These are phyloP conservation scores for Scaptomyza polygonia DNA, from an alignment of 2,888 invertebrate species.

Conservation along the genomic window DNA sequence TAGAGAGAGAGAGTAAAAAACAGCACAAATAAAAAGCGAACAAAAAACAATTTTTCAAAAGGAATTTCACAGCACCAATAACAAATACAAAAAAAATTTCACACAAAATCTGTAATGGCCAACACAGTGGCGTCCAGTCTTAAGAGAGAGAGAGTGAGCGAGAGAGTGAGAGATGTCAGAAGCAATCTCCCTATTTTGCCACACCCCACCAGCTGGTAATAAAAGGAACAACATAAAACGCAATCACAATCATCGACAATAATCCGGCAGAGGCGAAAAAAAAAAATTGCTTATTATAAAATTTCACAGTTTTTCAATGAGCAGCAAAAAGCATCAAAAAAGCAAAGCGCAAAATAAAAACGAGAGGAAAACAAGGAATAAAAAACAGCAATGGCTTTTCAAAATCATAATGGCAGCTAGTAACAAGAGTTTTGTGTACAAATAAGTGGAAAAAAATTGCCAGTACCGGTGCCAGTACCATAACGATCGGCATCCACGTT, in stretches of 20 bases:
- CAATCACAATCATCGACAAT: constrained; percentile 82
- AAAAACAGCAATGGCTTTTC: constrained; percentile 80
- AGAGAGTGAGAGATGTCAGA: constrained; percentile 10
- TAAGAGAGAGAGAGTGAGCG: background rate
- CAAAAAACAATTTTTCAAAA: constrained; percentile 69
- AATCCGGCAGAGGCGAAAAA: constrained; percentile 74
- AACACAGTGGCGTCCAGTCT: constrained; percentile 26
- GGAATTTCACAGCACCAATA: constrained; percentile 68
- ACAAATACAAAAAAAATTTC: constrained; percentile 50
- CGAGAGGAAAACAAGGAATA: constrained; percentile 36
- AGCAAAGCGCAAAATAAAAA: constrained; percentile 33
- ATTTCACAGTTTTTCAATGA: constrained; percentile 82
- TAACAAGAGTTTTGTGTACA: constrained; percentile 82
- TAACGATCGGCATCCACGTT: constrained; percentile 53
- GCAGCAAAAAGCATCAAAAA: constrained; percentile 45
- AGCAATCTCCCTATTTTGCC: constrained; percentile 13
- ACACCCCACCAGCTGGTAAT: constrained; percentile 57
- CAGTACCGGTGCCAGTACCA: constrained; percentile 32
- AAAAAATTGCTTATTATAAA: constrained; percentile 82
- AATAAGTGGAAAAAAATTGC: constrained; percentile 66
- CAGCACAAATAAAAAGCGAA: constrained; percentile 31
- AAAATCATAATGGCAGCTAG: constrained; percentile 84
- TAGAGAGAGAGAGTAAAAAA: constrained; percentile 11
- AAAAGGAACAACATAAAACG: constrained; percentile 78
- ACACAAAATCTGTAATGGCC: constrained; percentile 40